Evolutionary conservation across 1,140 invertebrate species (phyloP).

Genomic region (Manduca sexta): DNA sequence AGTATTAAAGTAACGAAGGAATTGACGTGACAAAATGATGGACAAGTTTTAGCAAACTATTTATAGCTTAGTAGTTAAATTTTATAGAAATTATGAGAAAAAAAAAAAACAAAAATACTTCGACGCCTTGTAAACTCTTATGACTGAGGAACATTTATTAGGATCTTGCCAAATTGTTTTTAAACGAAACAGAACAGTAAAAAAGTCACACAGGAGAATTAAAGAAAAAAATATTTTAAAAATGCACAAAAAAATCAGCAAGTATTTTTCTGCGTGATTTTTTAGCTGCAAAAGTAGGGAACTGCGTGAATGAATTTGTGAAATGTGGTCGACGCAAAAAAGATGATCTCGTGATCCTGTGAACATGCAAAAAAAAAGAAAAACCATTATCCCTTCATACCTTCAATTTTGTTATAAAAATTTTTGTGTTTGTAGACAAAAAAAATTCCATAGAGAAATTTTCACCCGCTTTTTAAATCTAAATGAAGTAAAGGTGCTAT

Average conservation of each 20-base stretch:
- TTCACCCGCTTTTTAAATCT: no score
- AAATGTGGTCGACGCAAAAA: not conserved
- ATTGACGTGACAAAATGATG: not conserved
- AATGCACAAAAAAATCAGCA: not conserved
- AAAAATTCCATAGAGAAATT: no score
- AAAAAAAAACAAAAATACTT: conserved; percentile 16
- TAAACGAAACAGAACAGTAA: not conserved
- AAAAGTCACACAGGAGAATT: no score
- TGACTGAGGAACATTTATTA: conserved; percentile 34
- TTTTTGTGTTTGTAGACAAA: no score
- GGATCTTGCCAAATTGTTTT: conserved; percentile 54
- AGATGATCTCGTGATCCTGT: no score
- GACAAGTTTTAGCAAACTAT: conserved; percentile 9
- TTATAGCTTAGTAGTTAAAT: conserved; percentile 12
- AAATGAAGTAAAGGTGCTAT: no score
- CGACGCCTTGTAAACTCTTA: conserved; percentile 9
- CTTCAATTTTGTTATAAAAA: no score
- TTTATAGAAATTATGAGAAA: conserved; percentile 11
- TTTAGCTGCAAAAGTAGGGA: not conserved
- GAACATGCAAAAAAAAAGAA: no score
- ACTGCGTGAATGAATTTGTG: conserved; percentile 5
- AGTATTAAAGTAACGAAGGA: not conserved
- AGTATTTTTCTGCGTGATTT: not conserved
- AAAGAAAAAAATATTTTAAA: not conserved
- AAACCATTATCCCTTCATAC: no score